Evolutionary conservation across 2,113 vertebrate species (phyloP).

Genomic region (Dasyurus viverrinus): DNA sequence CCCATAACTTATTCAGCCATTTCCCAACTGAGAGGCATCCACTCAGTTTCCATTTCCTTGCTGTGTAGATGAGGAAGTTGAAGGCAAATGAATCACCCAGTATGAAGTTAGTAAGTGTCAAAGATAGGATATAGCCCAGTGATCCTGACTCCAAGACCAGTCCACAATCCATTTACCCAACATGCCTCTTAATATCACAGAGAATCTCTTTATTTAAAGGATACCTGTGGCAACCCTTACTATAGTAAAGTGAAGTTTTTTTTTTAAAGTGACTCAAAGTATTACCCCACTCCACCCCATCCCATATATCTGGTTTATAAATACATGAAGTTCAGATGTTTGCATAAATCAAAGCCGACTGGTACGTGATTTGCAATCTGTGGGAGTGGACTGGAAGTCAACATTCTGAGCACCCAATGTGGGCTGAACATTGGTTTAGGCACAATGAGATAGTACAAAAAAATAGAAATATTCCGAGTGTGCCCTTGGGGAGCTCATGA

Average conservation of each 20-base stretch:
- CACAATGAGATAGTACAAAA: background rate
- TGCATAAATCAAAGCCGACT: background rate
- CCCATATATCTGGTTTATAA: background rate
- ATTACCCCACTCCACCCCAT: background rate
- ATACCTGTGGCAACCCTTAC: background rate
- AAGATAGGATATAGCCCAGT: background rate
- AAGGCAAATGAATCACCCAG: background rate
- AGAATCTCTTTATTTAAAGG: background rate
- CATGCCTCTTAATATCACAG: background rate
- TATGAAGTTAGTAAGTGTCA: background rate
- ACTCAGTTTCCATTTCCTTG: too few species aligned
- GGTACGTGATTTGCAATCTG: background rate
- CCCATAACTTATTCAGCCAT: too few species aligned
- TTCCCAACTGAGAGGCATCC: too few species aligned
- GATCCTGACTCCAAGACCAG: background rate
- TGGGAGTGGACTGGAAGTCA: background rate
- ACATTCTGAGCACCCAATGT: rapidly evolving
- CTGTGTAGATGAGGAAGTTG: background rate
- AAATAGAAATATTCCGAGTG: rapidly evolving
- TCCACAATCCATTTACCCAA: background rate
- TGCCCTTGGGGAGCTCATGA: background rate
- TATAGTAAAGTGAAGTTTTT: background rate
- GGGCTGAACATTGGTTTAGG: background rate
- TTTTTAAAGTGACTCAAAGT: background rate
- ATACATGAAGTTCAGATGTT: background rate